phyloP scores from a whole-genome alignment of 2,797 vertebrate species.

The Tenualosa thibaudeaui region DNA sequence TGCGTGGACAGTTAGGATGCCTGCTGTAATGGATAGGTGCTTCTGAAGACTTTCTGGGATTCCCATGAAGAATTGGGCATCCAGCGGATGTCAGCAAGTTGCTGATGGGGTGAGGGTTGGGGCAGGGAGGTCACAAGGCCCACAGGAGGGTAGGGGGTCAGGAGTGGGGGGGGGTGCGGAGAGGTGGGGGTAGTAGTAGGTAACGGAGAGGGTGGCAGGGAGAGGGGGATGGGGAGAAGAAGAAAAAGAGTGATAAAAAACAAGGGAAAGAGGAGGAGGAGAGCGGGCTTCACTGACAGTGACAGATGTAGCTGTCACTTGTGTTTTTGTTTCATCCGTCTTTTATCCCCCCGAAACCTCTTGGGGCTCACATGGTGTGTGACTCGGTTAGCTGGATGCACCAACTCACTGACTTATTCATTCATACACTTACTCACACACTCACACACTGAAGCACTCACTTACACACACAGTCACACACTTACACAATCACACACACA shows the following conservation, averaged over 20 bases:
- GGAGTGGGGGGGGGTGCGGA: slow-evolving; percentile 39
- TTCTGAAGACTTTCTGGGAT: slow-evolving; percentile 37
- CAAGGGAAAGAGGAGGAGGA: slow-evolving; percentile 11
- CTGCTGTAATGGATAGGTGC: not conserved
- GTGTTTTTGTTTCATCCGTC: not conserved
- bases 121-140: slow-evolving; percentile 52
- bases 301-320: not conserved
- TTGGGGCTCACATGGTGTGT: not conserved
- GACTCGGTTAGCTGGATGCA: not conserved
- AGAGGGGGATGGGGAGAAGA: slow-evolving; percentile 48
- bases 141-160: not conserved
- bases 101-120: slow-evolving; percentile 48
- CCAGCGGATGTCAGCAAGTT: slow-evolving; percentile 67
- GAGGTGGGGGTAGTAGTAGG: not conserved
- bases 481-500: too few relatives aligned
- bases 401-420: not conserved
- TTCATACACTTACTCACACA: too few relatives aligned
- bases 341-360: not conserved
- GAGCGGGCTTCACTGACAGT: not conserved
- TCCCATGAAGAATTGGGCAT: slow-evolving; percentile 74
- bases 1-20: too few relatives aligned
- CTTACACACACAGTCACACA: too few relatives aligned
- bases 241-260: slow-evolving; percentile 27
- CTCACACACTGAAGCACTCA: too few relatives aligned
- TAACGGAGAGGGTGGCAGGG: slow-evolving; percentile 34